Conservation (phyloP, 1,140 invertebrate species). For the Apis laboriosa region DNA sequence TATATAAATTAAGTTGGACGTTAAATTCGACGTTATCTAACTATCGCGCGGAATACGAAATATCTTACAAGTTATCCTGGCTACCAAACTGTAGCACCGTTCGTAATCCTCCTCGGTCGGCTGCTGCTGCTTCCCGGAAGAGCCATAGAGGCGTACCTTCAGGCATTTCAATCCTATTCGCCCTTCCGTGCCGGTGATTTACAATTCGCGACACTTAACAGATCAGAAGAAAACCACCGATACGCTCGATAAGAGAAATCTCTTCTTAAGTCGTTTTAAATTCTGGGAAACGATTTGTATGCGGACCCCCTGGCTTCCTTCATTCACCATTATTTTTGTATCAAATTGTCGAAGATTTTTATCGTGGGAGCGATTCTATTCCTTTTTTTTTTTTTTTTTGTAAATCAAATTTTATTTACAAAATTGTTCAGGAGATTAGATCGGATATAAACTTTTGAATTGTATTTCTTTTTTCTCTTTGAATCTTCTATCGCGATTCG, state of each 20-base stretch:
- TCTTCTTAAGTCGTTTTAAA: background rate
- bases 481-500: no score
- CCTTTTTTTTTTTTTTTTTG: no score
- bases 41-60: conserved; percentile 29
- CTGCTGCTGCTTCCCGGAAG: conserved; percentile 57
- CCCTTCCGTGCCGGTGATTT: conserved; percentile 59
- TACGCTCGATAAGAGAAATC: conserved; percentile 6
- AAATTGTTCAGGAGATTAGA: no score
- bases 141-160: conserved; percentile 40
- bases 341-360: no score
- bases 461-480: no score
- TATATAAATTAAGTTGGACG: background rate
- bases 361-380: no score
- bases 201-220: conserved; percentile 62
- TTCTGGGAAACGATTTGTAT: background rate
- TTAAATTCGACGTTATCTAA: conserved; percentile 45
- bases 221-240: conserved; percentile 49
- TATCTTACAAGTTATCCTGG: conserved; percentile 54
- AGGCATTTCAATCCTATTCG: conserved; percentile 60
- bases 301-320: background rate
- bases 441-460: no score
- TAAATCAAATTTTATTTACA: no score
- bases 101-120: conserved; percentile 55
- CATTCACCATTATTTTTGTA: background rate
- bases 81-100: conserved; percentile 41